phyloP scores from a whole-genome alignment of 2,888 invertebrate genomes.

The Gastrophysa polygoni region DNA sequence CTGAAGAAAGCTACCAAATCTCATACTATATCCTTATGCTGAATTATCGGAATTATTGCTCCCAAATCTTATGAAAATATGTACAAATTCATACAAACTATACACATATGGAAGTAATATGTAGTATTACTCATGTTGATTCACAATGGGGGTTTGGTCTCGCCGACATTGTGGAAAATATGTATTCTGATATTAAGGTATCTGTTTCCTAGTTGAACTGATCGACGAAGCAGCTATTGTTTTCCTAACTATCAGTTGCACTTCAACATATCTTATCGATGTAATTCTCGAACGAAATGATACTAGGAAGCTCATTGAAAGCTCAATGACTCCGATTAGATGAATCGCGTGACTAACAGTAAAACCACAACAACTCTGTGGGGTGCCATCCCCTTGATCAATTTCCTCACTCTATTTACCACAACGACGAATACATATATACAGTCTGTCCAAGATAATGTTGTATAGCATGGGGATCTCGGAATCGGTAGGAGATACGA shows the following conservation, averaged over 20 bases:
- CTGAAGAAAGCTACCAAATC: too few relatives aligned
- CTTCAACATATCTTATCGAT: neutral
- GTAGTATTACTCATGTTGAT: constrained; percentile 1
- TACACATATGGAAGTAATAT: too few relatives aligned
- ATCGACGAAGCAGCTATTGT: neutral
- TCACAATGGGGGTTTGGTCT: neutral
- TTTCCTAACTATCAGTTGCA: neutral
- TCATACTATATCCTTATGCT: neutral
- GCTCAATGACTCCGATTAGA: neutral
- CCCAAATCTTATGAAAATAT: neutral
- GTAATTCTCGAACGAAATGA: neutral
- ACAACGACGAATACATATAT: neutral
- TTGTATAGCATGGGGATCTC: too few relatives aligned
- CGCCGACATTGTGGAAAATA: neutral
- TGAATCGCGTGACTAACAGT: neutral
- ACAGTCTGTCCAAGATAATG: too few relatives aligned
- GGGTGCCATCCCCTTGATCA: neutral
- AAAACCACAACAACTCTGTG: neutral
- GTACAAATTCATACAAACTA: too few relatives aligned
- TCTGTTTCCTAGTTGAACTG: neutral
- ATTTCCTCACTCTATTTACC: neutral
- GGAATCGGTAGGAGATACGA: too few relatives aligned
- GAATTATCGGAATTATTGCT: neutral
- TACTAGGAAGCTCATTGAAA: neutral
- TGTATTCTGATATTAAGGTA: neutral